Conservation (phyloP, 1,140 invertebrate species). For the Rhyzopertha dominica region DNA sequence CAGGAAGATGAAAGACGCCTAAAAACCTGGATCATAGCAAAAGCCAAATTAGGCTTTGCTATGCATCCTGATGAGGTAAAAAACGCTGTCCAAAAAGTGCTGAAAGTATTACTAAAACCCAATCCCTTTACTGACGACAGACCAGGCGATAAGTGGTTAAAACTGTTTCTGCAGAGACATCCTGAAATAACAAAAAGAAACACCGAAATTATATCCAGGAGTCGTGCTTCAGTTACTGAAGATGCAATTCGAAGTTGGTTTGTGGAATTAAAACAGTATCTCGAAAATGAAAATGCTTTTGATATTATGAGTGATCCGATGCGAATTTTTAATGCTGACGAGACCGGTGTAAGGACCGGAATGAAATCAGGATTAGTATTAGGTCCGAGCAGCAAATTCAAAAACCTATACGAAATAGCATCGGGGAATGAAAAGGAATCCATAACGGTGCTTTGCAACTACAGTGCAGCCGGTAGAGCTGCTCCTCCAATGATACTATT, state of each 20-base stretch:
- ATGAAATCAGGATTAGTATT: constrained; percentile 34
- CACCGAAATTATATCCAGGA: background rate
- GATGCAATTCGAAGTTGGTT: constrained; percentile 35
- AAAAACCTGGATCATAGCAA: too few species aligned
- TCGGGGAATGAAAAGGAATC: constrained; percentile 27
- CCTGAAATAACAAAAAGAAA: constrained; percentile 3
- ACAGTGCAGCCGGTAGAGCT: constrained; percentile 39
- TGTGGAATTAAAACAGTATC: constrained; percentile 21
- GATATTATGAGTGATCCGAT: constrained; percentile 31
- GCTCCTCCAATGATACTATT: constrained; percentile 34
- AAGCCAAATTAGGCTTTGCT: too few species aligned
- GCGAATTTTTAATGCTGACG: constrained; percentile 42
- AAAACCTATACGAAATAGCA: constrained; percentile 28
- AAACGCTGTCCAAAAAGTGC: too few species aligned
- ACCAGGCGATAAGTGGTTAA: background rate
- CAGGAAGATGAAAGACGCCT: too few species aligned
- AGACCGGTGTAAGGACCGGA: constrained; percentile 38
- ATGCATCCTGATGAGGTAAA: too few species aligned
- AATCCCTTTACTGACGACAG: too few species aligned
- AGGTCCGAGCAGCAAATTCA: constrained; percentile 23
- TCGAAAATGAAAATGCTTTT: constrained; percentile 9
- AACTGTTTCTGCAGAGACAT: constrained; percentile 2
- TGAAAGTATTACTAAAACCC: too few species aligned
- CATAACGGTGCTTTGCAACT: constrained; percentile 13
- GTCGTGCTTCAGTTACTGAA: constrained; percentile 34